phyloP scores from a whole-genome alignment of 2,113 vertebrate genomes.

The Colossoma macropomum region DNA sequence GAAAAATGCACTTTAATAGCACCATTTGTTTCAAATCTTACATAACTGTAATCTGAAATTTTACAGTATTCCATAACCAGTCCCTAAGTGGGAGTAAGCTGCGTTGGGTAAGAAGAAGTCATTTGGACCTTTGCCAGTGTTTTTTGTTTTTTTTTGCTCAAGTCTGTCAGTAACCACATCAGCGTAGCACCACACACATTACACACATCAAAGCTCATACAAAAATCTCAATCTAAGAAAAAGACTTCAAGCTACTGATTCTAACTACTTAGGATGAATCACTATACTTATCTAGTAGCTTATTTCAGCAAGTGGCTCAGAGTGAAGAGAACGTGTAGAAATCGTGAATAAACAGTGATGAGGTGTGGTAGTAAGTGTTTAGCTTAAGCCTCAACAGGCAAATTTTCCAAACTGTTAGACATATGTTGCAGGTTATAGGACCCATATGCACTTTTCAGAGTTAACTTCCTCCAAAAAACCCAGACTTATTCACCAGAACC shows the following conservation, averaged over 20 bases:
- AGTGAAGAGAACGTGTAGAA: too few species aligned
- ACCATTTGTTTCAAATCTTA: neutral
- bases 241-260: neutral
- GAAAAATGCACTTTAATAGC: neutral
- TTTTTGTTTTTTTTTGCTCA: neutral
- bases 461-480: too few species aligned
- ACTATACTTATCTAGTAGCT: too few species aligned
- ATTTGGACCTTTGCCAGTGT: neutral
- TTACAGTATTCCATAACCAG: neutral
- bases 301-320: too few species aligned
- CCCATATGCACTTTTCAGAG: too few species aligned
- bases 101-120: neutral
- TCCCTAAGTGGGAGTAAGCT: neutral
- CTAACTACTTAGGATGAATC: neutral
- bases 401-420: too few species aligned
- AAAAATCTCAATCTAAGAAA: neutral
- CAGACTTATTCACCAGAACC: too few species aligned
- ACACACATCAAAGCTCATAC: neutral
- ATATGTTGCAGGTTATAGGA: too few species aligned
- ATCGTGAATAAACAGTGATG: neutral
- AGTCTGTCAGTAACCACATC: neutral
- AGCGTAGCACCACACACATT: conserved; percentile 15
- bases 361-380: too few species aligned
- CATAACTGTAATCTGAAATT: neutral
- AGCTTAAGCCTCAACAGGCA: too few species aligned